Percentiles rank a stretch among this genome's conserved stretches.
Conservation (phyloP, 2,888 invertebrate genomes). For the Sesamia inferens region DNA sequence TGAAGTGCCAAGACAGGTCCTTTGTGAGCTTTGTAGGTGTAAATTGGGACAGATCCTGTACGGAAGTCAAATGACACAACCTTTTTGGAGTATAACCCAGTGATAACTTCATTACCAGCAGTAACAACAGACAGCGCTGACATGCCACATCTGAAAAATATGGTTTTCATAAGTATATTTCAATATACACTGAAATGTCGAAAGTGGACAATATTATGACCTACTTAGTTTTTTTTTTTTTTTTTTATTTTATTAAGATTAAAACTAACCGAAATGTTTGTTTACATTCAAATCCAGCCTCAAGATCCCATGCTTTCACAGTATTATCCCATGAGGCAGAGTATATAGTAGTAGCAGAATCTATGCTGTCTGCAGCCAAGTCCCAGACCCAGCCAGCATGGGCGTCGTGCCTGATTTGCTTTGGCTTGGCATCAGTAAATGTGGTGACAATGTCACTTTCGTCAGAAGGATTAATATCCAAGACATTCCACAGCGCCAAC, state of each 20-base stretch:
- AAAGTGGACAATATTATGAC: background rate
- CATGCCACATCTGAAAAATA: slow-evolving; percentile 82
- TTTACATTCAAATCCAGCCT: slow-evolving; percentile 81
- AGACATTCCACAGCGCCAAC: slow-evolving; percentile 88
- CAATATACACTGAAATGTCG: background rate
- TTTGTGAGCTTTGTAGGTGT: slow-evolving; percentile 86
- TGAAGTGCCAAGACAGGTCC: slow-evolving; percentile 87
- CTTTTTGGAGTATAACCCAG: slow-evolving; percentile 89
- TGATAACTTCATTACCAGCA: slow-evolving; percentile 84
- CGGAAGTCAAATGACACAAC: slow-evolving; percentile 89
- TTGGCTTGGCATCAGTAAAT: slow-evolving; percentile 75
- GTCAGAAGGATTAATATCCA: slow-evolving; percentile 74
- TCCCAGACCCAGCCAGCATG: slow-evolving; percentile 92
- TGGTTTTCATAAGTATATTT: background rate
- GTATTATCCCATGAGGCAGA: slow-evolving; percentile 91
- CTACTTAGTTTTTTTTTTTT: too few species aligned
- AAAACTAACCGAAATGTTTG: slow-evolving; percentile 85
- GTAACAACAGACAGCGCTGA: slow-evolving; percentile 89
- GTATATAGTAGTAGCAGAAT: slow-evolving; percentile 84
- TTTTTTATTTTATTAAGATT: background rate
- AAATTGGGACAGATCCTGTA: slow-evolving; percentile 78
- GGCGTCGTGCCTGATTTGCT: slow-evolving; percentile 82
- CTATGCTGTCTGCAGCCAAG: slow-evolving; percentile 83
- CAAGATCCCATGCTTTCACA: slow-evolving; percentile 90
- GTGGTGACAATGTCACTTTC: slow-evolving; percentile 70